Conservation (phyloP, 2,797 vertebrate genomes). For the Ctenosaura bakeri region DNA sequence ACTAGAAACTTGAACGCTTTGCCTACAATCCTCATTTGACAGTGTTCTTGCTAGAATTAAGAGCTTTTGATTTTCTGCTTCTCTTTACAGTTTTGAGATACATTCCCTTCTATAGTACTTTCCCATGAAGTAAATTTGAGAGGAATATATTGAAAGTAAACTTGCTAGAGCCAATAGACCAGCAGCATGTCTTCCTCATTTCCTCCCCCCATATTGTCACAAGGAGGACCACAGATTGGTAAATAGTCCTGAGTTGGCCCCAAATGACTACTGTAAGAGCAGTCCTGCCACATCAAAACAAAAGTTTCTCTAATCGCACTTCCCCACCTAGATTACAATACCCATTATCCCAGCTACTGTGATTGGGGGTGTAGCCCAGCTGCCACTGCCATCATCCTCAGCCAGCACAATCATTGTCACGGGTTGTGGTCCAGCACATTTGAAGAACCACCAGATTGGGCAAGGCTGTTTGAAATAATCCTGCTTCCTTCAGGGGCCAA, state of each 20-base stretch:
- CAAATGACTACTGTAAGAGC: neutral
- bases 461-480: too few relatives aligned
- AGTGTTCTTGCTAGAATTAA: neutral
- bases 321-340: neutral
- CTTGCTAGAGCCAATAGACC: neutral
- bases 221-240: too few relatives aligned
- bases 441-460: too few relatives aligned
- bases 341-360: neutral
- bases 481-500: too few relatives aligned
- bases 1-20: too few relatives aligned
- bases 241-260: too few relatives aligned
- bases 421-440: too few relatives aligned
- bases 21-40: neutral
- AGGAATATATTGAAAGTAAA: neutral
- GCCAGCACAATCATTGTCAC: too few relatives aligned
- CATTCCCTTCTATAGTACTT: neutral
- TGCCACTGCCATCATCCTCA: too few relatives aligned
- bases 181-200: neutral
- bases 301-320: neutral
- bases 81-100: neutral
- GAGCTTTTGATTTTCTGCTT: slow-evolving; percentile 20
- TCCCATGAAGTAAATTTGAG: neutral
- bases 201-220: neutral
- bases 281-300: neutral
- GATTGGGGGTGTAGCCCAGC: too few relatives aligned